Evolutionary conservation across 1,140 invertebrate genomes (phyloP), one percentile per base, ranked within the genome.

Genomic region (Tetraneura akinire): DNA sequence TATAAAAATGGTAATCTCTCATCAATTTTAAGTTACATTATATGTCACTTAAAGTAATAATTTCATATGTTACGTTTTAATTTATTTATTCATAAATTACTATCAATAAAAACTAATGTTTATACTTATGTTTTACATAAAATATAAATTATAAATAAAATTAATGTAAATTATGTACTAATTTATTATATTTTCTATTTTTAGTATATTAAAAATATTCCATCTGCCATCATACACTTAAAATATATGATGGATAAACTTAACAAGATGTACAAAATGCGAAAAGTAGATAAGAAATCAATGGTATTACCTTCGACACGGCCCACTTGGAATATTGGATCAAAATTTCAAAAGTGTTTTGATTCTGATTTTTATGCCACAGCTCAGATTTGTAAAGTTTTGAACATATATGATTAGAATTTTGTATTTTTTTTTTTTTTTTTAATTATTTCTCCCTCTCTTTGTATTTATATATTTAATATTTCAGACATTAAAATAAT

Each of bases 301-400:
- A 47, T 78, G 74, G 53, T 60, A 5, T 47, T 60, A 62, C 74
- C 74, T 14, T 62, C 74, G 11, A 60, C 37, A 1, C 49, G 32
- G 23, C 74, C 74, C 11, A 62, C 74, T 4, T 78, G 74, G 74
- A 78, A 37, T 62, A 60, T 78, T 13, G 74, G 74, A 21, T 78
- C 74, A 14, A 78, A 60, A 47, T 78, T 55, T 47, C 74, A 78
- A 78, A 78, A 62, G 5, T 78, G 74, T 78, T 78, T 78, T n/a
- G 74, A 62, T 13, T 78, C 74, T n/a, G 74, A 78, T 23, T 10
- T 49, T 8, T 78, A 62, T 21, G 74, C 74, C 3, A 78, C 74
- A 26, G 9, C 16, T 47, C 55, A 78, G 16, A 23, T 78, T 62
- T 78, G 74, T 23, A 78, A 62, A 62, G 21, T 78, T 1, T 62